Base-by-base conservation (phyloP, 2,888 invertebrate species). In the Zele albiditarsus region DNA sequence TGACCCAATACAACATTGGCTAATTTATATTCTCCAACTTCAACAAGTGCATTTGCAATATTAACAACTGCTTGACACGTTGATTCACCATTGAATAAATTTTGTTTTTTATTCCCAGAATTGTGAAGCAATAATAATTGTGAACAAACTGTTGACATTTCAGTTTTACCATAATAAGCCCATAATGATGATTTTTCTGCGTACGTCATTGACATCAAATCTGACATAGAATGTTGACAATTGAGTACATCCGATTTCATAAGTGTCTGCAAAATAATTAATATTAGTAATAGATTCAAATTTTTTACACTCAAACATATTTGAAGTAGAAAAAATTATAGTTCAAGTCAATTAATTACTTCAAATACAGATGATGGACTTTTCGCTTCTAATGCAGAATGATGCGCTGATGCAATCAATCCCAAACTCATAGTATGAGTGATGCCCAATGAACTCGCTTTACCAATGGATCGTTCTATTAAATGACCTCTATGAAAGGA, bases 121-220 rank as follows among this genome's bases (percentile, higher is more conserved):
- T 96, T 95, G 25, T 95, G 91, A 82, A 95, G 93, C 0, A 97
- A 90, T 53, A 97, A 90, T 16, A 96, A 89, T 88, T 97, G 97
- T 68, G 95, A 93, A 87, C 93, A 94, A 46, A 97, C 90, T 0
- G 94, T 94, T 0, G 95, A 94, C 92, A 97, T 94, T 88, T 96
- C 95, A 0, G 94, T 93, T 88, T 96, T 95, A 0, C 98, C 98
- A 87, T 97, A 97, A 73, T 96, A 92, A 16, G 94, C 92, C 97
- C 97, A 97, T 12, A 98, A 90, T 0, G 96, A 95, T 0, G 96
- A 94, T 81, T 95, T 94, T 89, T 96, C 94, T 0, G 95, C 94
- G 81, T 95, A 92, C 27, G 95, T 95, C 79, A 94, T 94, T 79
- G 95, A 94, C 78, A 95, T 94, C 71, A 97, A 91, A 81, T 96